A percentile compares a stretch with the other conserved stretches of the same genome.
Conservation (phyloP, 92 coral and sea anemone genomes). For the Scolanthus callimorphus region DNA sequence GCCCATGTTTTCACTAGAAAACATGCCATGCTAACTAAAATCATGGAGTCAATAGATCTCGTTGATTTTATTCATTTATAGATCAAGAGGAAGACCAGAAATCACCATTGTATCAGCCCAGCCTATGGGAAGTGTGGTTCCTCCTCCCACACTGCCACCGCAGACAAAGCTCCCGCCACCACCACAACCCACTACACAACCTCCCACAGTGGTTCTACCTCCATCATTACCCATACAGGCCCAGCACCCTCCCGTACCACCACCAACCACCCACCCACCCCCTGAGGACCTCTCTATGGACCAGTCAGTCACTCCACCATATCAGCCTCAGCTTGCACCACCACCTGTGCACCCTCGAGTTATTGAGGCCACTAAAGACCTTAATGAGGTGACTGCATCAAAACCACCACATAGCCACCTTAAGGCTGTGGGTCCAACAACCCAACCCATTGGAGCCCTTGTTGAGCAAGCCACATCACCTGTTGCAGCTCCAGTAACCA, state of each 20-base stretch:
- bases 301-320: no score
- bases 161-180: background rate
- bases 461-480: conserved; percentile 14
- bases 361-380: no score
- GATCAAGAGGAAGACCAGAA: conserved; percentile 78
- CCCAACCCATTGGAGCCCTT: background rate
- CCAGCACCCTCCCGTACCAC: background rate
- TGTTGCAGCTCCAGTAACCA: conserved; percentile 3
- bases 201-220: background rate
- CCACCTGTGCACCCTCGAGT: background rate
- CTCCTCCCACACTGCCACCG: conserved; percentile 13
- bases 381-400: no score
- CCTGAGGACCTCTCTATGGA: background rate
- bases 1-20: no score
- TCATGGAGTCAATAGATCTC: no score
- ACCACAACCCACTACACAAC: background rate
- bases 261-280: conserved; percentile 2
- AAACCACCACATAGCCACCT: no score
- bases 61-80: background rate
- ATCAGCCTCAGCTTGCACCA: no score
- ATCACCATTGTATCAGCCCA: conserved; percentile 81
- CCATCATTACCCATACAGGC: background rate
- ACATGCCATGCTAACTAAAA: no score
- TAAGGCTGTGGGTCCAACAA: no score
- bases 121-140: conserved; percentile 54